Evolutionary conservation across 2,113 vertebrate species (phyloP), one percentile per base, ranked within the genome.

Genomic region (Petaurus breviceps): DNA sequence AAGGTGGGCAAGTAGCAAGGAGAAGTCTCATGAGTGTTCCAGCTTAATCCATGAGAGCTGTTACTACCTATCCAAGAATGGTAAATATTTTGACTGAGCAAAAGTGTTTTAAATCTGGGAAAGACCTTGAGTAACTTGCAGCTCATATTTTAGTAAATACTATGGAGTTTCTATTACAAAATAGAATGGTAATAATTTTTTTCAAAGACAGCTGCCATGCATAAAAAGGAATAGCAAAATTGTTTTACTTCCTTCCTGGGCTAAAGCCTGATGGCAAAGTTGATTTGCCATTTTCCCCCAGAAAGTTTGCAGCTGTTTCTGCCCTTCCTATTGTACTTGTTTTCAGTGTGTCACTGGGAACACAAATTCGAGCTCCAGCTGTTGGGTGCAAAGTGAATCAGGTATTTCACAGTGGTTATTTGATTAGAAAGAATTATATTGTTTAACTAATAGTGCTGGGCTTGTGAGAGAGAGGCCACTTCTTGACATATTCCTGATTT

Each of bases 391-490:
- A 97, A 99, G 97, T 99, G 98, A 99, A 99, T 99, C 98, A 98
- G 98, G 98, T 99, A 99, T 99, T 99, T 99, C 98, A 98, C 98
- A 98, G 98, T 98, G 98, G 98, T 98, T 98, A 98, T 98, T 98
- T 98, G 97, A 98, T 98, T 98, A 98, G 98, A 98, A 98, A 98
- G 98, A 96, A 98, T 98, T 96, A 97, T 94, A 97, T 98, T 98
- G 98, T 98, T 98, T 98, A 96, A 98, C 94, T 97, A 97, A 97
- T 95, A 97, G 94, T 97, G 94, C 97, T 94, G 0, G 19, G 51
- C 89, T 95, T 94, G 25, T 25, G 94, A 96, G 90, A 92, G 50
- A 92, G 96, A 97, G 96, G 93, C 96, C 31, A 47, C 94, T 96
- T 97, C 95, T 92, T 93, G 50, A 93, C n/a, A 84, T 96, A 96